phyloP scores from a whole-genome alignment of 1,140 invertebrate species.

The Heliothis virescens region DNA sequence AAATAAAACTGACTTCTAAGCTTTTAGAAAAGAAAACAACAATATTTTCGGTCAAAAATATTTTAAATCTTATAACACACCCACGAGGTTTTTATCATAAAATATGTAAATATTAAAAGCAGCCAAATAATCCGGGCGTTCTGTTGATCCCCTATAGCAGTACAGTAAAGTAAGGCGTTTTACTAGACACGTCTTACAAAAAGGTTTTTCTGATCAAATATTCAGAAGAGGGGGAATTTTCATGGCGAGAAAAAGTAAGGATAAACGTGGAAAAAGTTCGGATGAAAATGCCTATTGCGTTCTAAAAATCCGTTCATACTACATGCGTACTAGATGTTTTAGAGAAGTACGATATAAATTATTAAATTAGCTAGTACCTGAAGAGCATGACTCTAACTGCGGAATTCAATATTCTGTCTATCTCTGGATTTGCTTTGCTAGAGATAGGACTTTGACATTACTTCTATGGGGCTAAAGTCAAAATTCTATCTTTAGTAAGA shows the following conservation, averaged over 20 bases:
- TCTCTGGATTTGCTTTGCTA: too few species aligned
- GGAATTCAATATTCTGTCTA: too few species aligned
- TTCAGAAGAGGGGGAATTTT: constrained; percentile 50
- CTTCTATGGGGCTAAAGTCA: too few species aligned
- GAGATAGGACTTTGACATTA: too few species aligned
- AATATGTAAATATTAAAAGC: constrained; percentile 51
- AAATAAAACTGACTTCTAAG: too few species aligned
- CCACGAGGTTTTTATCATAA: constrained; percentile 49
- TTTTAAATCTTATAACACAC: constrained; percentile 46
- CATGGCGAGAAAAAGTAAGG: constrained; percentile 35
- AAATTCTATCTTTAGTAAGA: too few species aligned
- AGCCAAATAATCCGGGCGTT: constrained; percentile 40
- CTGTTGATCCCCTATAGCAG: constrained; percentile 28
- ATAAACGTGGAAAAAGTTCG: constrained; percentile 29
- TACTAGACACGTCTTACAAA: constrained; percentile 47
- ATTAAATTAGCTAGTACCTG: too few species aligned
- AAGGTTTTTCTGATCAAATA: constrained; percentile 57
- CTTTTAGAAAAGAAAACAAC: background rate
- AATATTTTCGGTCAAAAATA: constrained; percentile 33
- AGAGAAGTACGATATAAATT: too few species aligned
- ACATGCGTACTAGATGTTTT: too few species aligned
- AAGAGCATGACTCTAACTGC: too few species aligned
- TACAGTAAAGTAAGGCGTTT: constrained; percentile 46
- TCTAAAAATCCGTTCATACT: too few species aligned
- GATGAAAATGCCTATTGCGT: too few species aligned